These are phyloP conservation scores for Tupiocoris notatus DNA, from an alignment of 2,888 invertebrate genomes.

Conservation along the genomic window DNA sequence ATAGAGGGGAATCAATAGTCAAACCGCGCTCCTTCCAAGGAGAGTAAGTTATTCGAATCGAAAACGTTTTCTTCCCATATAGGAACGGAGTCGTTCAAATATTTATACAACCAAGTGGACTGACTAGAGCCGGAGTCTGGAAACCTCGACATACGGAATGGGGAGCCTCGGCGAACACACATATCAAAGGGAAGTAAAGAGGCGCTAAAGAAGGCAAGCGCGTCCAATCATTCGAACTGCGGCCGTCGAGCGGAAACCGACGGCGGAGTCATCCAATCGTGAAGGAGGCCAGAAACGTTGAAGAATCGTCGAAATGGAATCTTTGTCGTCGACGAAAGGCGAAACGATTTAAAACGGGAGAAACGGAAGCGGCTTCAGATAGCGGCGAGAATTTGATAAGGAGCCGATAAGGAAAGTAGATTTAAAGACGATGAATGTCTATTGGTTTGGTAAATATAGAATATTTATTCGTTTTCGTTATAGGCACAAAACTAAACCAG, in stretches of 20 bases:
- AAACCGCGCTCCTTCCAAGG: neutral
- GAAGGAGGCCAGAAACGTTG: neutral
- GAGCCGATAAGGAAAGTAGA: no score
- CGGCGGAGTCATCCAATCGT: slow-evolving; percentile 14
- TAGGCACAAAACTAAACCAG: no score
- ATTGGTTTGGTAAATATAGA: no score
- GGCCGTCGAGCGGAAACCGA: slow-evolving; percentile 18
- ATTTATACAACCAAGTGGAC: slow-evolving; percentile 13
- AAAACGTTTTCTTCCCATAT: neutral
- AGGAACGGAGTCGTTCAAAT: slow-evolving; percentile 9
- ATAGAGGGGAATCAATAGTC: no score
- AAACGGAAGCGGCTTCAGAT: no score
- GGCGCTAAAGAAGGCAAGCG: slow-evolving; percentile 24
- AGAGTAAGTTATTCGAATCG: neutral
- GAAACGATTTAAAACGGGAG: no score
- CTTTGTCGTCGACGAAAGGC: neutral
- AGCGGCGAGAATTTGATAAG: no score
- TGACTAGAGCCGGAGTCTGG: neutral
- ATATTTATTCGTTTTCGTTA: no score
- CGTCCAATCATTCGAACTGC: slow-evolving; percentile 30
- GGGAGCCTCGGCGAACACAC: slow-evolving; percentile 6
- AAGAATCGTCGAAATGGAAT: neutral
- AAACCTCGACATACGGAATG: neutral
- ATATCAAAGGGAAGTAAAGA: slow-evolving; percentile 25
- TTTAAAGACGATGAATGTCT: no score